These are phyloP conservation scores for Onychostruthus taczanowskii DNA, from an alignment of 2,113 vertebrate species.

Conservation along the genomic window DNA sequence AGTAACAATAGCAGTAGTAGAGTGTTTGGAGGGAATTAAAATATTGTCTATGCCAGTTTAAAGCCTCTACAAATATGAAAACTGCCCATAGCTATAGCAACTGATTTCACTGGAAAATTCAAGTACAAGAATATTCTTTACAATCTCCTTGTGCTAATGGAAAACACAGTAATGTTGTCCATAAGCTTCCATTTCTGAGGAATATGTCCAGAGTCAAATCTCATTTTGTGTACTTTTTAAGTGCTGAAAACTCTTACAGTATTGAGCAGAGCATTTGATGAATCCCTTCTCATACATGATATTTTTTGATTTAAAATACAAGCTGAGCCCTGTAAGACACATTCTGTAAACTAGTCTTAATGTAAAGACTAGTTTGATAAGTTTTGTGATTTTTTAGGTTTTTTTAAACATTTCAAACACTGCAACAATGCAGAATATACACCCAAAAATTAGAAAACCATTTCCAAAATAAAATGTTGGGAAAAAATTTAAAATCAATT, in stretches of 20 bases:
- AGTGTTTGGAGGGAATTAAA: background rate
- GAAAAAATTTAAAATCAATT: background rate
- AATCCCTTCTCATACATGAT: background rate
- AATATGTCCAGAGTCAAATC: background rate
- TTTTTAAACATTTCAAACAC: background rate
- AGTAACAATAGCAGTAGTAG: background rate
- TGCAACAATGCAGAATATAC: background rate
- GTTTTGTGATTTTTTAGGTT: background rate
- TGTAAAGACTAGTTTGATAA: background rate
- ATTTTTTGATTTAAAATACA: background rate
- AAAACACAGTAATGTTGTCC: background rate
- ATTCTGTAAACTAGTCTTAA: background rate
- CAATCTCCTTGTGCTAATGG: background rate
- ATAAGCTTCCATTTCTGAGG: background rate
- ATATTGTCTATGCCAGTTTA: background rate
- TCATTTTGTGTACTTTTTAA: background rate
- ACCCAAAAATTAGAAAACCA: background rate
- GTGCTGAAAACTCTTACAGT: background rate
- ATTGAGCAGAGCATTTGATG: background rate
- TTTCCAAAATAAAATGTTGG: background rate
- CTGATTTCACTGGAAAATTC: background rate
- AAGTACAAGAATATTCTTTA: background rate
- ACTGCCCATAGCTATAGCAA: background rate
- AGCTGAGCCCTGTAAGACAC: background rate
- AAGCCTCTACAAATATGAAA: background rate